Base-by-base conservation (phyloP, 2,888 invertebrate genomes). In the Microdon myrmicae region DNA sequence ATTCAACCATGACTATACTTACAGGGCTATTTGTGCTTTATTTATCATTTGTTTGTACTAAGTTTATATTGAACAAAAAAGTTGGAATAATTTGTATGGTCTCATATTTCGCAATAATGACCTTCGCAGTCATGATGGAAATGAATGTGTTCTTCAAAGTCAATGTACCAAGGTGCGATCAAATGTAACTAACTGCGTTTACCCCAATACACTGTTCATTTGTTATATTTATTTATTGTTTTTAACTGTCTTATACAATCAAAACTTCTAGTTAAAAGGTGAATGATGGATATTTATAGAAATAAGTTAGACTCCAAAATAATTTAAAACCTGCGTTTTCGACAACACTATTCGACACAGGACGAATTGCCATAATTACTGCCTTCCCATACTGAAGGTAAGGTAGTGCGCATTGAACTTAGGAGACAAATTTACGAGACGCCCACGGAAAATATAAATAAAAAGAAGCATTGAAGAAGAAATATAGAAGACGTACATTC, bases 131-230 rank as follows among this genome's bases (percentile, higher is more conserved):
- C 7, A 78, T 91, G 13, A 85, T 90, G 39, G 92, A 92, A 77
- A 82, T 91, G 41, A 91, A 92, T 74, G 82, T 89, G 4, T 89
- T 92, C 75, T 89, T 89, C 71, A 77, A 82, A 2, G 88, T 92
- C 4, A 91, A 90, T 79, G 76, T 86, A 38, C 90, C 90, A 0
- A 83, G 86, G 6, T 92, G 91, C 74, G 81, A 82, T 47, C 84
- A 86, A 72, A 81, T 70, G 69, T 28, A 12, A 8, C n/a, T 2
- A 14, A 8, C 10, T 25, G n/a, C 8, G 10, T 25, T 10, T 25
- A 6, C 10, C n/a, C 10, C 10, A n/a, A n/a, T n/a, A n/a, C n/a
- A n/a, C n/a, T n/a, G n/a, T n/a, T n/a, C n/a, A n/a, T n/a, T n/a
- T n/a, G n/a, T n/a, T n/a, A n/a, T n/a, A n/a, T n/a, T n/a, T n/a